These are phyloP conservation scores for Margarornis squamiger DNA, from an alignment of 2,797 vertebrate genomes.

Conservation along the genomic window DNA sequence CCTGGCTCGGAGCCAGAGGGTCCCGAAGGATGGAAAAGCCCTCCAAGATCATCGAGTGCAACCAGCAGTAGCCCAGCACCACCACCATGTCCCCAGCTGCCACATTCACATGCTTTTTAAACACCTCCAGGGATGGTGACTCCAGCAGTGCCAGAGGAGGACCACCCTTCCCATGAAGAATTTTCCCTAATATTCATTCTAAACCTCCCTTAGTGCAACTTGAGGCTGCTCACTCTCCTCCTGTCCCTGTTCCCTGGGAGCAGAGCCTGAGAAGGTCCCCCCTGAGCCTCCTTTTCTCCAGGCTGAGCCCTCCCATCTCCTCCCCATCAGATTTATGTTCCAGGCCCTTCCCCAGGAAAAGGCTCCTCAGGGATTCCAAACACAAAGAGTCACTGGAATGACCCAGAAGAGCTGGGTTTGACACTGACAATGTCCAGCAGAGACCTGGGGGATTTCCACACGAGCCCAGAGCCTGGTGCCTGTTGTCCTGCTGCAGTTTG, in stretches of 20 bases:
- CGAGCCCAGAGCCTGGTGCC: accelerated
- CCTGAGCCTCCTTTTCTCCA: not conserved
- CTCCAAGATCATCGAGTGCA: accelerated
- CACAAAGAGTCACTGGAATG: not conserved
- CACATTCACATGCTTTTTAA: not conserved
- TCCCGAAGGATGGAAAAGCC: accelerated
- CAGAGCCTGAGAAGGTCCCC: not conserved
- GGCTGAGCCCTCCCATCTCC: not conserved
- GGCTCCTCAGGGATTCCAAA: not conserved
- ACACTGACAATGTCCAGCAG: not conserved
- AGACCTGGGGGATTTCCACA: accelerated
- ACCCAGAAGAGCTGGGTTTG: not conserved
- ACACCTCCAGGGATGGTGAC: not conserved
- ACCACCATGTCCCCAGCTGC: not conserved
- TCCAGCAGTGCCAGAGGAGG: not conserved
- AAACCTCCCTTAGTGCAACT: accelerated
- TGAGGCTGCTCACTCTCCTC: not conserved
- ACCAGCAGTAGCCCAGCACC: not conserved
- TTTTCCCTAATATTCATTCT: not conserved
- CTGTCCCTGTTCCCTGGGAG: not conserved
- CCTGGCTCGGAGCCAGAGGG: not conserved
- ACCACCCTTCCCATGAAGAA: not conserved
- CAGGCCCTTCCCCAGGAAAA: not conserved
- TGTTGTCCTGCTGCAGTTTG: not conserved
- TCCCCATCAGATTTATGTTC: not conserved